Evolutionary conservation across 2,113 vertebrate genomes (phyloP).

Genomic region (Chaetura pelagica): DNA sequence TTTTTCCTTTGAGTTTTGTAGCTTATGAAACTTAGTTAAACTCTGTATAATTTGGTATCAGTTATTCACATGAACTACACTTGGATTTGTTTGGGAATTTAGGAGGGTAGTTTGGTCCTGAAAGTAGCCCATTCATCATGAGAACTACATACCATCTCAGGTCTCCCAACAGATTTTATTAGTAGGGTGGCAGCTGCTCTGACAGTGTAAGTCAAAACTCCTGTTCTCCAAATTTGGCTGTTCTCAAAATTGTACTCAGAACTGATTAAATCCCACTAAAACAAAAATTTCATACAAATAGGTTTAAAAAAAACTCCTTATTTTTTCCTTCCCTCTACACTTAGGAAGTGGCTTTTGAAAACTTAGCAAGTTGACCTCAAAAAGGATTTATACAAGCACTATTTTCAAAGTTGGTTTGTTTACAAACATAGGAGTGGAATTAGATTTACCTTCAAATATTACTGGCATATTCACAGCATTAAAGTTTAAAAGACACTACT

Average conservation of each 20-base stretch:
- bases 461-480: not conserved
- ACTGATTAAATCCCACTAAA: not conserved
- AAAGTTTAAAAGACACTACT: not conserved
- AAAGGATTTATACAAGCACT: not conserved
- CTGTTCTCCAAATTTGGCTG: not conserved
- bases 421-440: not conserved
- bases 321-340: not conserved
- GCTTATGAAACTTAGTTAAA: not conserved
- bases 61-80: not conserved
- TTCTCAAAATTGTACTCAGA: not conserved
- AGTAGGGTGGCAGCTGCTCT: not conserved
- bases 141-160: not conserved
- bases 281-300: not conserved
- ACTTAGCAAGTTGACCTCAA: not conserved
- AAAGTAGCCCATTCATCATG: not conserved
- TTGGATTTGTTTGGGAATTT: not conserved
- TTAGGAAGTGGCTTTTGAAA: slow-evolving; percentile 20
- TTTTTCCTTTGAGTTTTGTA: not conserved
- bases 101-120: not conserved
- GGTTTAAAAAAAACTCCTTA: not conserved
- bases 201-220: not conserved
- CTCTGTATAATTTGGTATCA: not conserved
- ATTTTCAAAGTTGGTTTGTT: slow-evolving; percentile 26
- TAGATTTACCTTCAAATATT: not conserved
- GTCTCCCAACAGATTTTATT: not conserved